A percentile compares a stretch with the other conserved stretches of the same genome.
Conservation (phyloP, 2,113 vertebrate genomes). For the Eclectus roratus region DNA sequence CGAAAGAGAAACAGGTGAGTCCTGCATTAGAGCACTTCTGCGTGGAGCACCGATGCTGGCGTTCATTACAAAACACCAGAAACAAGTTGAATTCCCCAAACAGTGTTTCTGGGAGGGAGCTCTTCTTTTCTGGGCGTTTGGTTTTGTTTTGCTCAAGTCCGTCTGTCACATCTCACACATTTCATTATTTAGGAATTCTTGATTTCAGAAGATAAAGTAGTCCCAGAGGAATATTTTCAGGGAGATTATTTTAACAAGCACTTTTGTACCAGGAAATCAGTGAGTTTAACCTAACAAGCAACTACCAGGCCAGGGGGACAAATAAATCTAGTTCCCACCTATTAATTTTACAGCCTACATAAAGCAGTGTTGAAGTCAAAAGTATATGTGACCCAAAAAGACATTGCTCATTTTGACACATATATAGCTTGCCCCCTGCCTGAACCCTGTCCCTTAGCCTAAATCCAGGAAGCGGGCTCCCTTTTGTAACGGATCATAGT, state of each 20-base stretch:
- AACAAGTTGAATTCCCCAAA: not conserved
- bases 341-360: constrained; percentile 78
- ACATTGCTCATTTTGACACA: constrained; percentile 81
- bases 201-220: constrained; percentile 37
- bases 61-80: not conserved
- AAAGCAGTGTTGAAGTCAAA: constrained; percentile 79
- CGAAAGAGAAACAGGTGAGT: not conserved
- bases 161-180: not conserved
- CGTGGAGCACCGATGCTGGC: not conserved
- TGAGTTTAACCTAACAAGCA: constrained; percentile 90
- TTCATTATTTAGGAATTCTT: not conserved
- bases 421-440: constrained; percentile 75
- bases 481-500: constrained; percentile 39
- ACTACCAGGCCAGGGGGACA: constrained; percentile 75
- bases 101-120: not conserved
- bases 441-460: constrained; percentile 77
- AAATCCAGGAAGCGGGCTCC: constrained; percentile 70
- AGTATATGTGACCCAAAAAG: constrained; percentile 78
- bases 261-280: constrained; percentile 88
- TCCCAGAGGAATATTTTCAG: constrained; percentile 58
- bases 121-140: not conserved
- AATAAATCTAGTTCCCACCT: constrained; percentile 90
- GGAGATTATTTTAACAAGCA: constrained; percentile 80
- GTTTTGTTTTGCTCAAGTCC: not conserved
- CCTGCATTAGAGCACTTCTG: not conserved